These are phyloP conservation scores for Lamellibrachia satsuma DNA, from an alignment of 2,888 invertebrate species.

Conservation along the genomic window DNA sequence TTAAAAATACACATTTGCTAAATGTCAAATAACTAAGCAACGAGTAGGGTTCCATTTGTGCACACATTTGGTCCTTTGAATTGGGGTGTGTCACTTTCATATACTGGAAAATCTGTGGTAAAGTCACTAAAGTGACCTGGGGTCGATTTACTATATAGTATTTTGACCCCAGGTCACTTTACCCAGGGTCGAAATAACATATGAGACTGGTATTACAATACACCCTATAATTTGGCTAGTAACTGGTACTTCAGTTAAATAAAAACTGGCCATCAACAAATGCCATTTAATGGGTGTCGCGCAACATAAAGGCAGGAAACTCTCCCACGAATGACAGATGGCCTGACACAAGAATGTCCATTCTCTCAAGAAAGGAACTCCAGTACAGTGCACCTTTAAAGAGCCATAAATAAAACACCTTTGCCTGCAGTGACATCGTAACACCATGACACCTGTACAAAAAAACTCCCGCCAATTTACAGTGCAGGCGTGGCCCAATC, in stretches of 20 bases:
- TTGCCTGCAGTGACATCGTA: neutral
- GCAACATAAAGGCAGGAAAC: neutral
- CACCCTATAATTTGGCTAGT: neutral
- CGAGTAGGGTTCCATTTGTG: too few relatives aligned
- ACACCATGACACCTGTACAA: neutral
- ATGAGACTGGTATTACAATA: neutral
- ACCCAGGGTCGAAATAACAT: neutral
- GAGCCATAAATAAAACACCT: neutral
- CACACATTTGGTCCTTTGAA: too few relatives aligned
- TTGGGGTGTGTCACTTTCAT: too few relatives aligned
- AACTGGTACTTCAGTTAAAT: neutral
- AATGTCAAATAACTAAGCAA: neutral
- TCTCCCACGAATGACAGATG: neutral
- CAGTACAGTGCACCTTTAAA: neutral
- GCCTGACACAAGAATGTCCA: neutral
- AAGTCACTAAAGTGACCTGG: too few relatives aligned
- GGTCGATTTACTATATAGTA: too few relatives aligned
- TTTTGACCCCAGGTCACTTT: neutral
- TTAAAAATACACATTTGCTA: neutral
- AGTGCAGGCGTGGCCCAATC: neutral
- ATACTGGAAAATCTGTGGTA: too few relatives aligned
- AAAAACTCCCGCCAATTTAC: neutral
- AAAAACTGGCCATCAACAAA: neutral
- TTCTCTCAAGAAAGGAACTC: neutral
- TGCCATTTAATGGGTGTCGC: neutral